Percentiles rank a stretch among this genome's conserved stretches.
phyloP scores from a whole-genome alignment of 2,113 vertebrate species.

The Plotosus lineatus region DNA sequence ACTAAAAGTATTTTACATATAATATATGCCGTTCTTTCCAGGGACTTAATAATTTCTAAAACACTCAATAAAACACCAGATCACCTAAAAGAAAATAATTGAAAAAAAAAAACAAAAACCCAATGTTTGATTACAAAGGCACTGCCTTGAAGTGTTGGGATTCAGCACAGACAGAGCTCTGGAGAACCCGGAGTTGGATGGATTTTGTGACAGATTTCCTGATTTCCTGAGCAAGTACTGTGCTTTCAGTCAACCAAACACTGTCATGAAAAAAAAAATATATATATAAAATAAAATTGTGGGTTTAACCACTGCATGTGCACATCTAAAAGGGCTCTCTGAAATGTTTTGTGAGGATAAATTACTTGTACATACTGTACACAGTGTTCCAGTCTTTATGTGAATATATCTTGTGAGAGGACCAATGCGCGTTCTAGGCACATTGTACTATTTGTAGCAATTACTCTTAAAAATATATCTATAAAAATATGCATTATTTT shows the following conservation, averaged over 20 bases:
- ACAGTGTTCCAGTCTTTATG: slow-evolving; percentile 70
- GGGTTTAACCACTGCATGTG: slow-evolving; percentile 75
- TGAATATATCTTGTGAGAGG: slow-evolving; percentile 70
- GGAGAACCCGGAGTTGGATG: slow-evolving; percentile 36
- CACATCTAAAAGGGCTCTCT: slow-evolving; percentile 80
- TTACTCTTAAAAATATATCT: slow-evolving; percentile 73
- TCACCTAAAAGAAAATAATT: slow-evolving; percentile 14
- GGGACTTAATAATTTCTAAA: slow-evolving; percentile 28
- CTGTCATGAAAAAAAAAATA: slow-evolving; percentile 65
- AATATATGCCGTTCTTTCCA: slow-evolving; percentile 1
- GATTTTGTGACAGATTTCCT: slow-evolving; percentile 57
- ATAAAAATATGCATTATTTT: slow-evolving; percentile 86
- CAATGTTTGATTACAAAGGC: slow-evolving; percentile 57
- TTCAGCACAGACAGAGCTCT: slow-evolving; percentile 53
- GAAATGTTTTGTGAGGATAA: slow-evolving; percentile 71
- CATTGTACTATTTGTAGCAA: slow-evolving; percentile 81
- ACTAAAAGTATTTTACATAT: slow-evolving; percentile 36
- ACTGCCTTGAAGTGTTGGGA: slow-evolving; percentile 54
- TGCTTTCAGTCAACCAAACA: slow-evolving; percentile 70
- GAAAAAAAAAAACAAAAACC: too few species aligned
- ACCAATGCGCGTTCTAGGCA: slow-evolving; percentile 76
- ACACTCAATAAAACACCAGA: slow-evolving; percentile 33
- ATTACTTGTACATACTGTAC: slow-evolving; percentile 46
- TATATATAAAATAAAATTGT: slow-evolving; percentile 41
- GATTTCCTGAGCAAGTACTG: slow-evolving; percentile 47